Conservation (phyloP, 92 coral and sea anemone species). For the Isaurus tuberculatus region DNA sequence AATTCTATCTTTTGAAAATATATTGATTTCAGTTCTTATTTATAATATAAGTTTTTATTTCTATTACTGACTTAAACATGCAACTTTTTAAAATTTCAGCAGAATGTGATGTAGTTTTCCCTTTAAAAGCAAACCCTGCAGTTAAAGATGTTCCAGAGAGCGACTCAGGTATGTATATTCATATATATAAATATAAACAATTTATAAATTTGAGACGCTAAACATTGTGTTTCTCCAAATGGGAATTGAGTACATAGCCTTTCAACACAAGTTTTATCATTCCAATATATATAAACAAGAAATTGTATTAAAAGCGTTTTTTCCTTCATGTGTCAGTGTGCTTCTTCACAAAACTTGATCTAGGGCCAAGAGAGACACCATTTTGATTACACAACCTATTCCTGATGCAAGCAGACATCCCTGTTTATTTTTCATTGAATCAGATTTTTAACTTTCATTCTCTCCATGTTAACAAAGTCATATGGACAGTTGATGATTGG, state of each 20-base stretch:
- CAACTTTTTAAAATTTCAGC: neutral
- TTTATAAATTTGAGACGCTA: neutral
- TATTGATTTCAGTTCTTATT: neutral
- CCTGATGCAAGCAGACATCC: neutral
- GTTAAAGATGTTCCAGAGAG: conserved; percentile 5
- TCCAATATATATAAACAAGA: conserved; percentile 12
- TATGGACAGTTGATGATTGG: neutral
- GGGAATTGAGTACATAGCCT: neutral
- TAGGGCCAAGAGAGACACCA: neutral
- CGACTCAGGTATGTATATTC: neutral
- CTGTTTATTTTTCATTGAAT: neutral
- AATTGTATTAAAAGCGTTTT: neutral
- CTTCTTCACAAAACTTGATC: neutral
- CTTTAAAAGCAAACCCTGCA: neutral
- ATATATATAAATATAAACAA: neutral
- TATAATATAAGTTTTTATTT: neutral
- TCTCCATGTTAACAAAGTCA: neutral
- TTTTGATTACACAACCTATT: conserved; percentile 4
- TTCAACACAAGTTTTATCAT: conserved; percentile 8
- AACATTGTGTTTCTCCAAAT: neutral
- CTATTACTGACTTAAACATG: neutral
- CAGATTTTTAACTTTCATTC: neutral
- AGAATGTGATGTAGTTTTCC: conserved; percentile 6
- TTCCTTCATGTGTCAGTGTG: conserved; percentile 3
- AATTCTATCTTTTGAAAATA: neutral